Conservation (phyloP, 2,797 vertebrate genomes). For the Chloroceryle inda region DNA sequence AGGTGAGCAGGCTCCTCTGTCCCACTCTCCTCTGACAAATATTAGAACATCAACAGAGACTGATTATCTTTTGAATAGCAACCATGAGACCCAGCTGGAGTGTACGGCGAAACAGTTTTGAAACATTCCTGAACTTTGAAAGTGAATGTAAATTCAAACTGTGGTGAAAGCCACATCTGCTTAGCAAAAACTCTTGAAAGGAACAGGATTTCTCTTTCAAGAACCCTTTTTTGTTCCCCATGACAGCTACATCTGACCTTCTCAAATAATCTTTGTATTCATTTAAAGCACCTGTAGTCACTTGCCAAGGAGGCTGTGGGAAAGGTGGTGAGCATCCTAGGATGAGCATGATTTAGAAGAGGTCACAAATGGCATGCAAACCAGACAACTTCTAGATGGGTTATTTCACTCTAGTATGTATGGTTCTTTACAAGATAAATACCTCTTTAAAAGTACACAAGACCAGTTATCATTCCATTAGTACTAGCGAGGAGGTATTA, state of each 20-base stretch:
- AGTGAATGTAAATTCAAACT: not conserved
- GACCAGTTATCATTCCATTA: not conserved
- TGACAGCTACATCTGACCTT: not conserved
- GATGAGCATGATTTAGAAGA: not conserved
- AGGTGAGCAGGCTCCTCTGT: not conserved
- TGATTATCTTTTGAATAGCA: not conserved
- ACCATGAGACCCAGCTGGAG: not conserved
- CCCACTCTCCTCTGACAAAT: not conserved
- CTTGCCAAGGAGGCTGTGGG: not conserved
- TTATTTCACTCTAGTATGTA: not conserved
- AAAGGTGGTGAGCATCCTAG: not conserved
- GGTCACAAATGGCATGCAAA: not conserved
- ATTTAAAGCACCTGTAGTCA: not conserved
- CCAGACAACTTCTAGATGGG: not conserved
- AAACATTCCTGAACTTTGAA: not conserved
- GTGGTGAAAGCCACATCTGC: not conserved
- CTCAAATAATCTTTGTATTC: not conserved
- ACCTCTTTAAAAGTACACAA: not conserved
- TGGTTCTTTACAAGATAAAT: not conserved
- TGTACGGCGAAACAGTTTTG: not conserved
- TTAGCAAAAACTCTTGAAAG: not conserved
- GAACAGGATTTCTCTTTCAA: not conserved
- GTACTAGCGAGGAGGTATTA: not conserved
- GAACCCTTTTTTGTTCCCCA: not conserved
- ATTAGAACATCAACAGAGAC: not conserved